These are phyloP conservation scores for Plecturocebus donacophilus DNA, from an alignment of 2,113 vertebrate genomes.

Conservation along the genomic window DNA sequence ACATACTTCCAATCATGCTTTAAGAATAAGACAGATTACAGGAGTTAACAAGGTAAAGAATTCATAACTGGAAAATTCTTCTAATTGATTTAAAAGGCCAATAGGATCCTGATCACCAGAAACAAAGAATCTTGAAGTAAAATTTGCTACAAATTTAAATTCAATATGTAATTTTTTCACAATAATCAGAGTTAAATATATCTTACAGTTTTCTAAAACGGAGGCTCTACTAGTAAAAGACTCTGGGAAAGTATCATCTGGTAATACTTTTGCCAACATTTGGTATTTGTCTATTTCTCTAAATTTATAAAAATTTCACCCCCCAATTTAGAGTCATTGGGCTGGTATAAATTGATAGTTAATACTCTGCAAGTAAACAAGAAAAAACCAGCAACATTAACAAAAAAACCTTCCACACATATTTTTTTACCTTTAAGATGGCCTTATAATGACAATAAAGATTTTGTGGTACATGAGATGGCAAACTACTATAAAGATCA, in stretches of 20 bases:
- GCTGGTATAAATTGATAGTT: neutral
- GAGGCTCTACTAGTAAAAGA: conserved; percentile 23
- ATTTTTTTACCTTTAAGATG: conserved; percentile 28
- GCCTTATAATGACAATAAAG: neutral
- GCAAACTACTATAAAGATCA: neutral
- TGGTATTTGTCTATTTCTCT: conserved; percentile 22
- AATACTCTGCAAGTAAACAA: neutral
- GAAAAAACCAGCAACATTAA: neutral
- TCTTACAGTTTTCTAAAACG: neutral
- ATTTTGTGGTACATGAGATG: neutral
- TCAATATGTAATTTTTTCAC: neutral
- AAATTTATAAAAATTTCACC: conserved; percentile 1
- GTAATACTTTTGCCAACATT: conserved; percentile 26
- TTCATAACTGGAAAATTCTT: neutral
- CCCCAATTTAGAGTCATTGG: neutral
- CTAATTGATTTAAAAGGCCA: neutral
- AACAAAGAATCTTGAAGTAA: conserved; percentile 44
- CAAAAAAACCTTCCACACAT: neutral
- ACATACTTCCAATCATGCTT: neutral
- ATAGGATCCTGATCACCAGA: neutral
- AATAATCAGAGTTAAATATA: conserved; percentile 32
- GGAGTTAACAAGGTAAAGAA: neutral
- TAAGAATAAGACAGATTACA: neutral
- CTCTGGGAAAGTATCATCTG: neutral
- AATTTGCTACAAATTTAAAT: conserved; percentile 50